Evolutionary conservation across 2,888 invertebrate species (phyloP).

Genomic region (Cataglyphis rosenhaueri): DNA sequence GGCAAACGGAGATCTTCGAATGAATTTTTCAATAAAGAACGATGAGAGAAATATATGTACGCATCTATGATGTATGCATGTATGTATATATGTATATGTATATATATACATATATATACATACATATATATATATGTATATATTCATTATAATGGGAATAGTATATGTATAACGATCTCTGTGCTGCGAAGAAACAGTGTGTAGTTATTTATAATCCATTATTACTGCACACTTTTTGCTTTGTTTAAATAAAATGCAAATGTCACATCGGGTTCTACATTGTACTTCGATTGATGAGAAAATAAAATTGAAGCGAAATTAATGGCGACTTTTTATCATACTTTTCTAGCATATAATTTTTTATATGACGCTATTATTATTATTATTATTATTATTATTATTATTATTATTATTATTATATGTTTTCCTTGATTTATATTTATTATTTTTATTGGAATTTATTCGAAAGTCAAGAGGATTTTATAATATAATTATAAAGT

Average conservation of each 20-base stretch:
- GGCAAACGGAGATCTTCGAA: conserved; percentile 48
- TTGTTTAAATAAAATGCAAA: conserved; percentile 35
- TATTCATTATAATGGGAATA: neutral
- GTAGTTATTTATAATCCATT: conserved; percentile 40
- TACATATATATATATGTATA: neutral
- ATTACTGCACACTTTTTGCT: conserved; percentile 17
- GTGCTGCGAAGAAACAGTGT: neutral
- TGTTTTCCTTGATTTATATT: neutral
- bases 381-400: neutral
- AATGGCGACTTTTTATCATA: conserved; percentile 3
- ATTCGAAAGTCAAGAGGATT: neutral
- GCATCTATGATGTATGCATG: neutral
- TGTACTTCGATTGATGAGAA: conserved; percentile 7
- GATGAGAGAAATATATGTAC: neutral
- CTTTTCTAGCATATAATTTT: neutral
- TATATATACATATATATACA: too few species aligned
- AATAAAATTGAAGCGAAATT: conserved; percentile 34
- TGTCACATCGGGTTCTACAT: conserved; percentile 12
- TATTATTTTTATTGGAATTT: conserved; percentile 15
- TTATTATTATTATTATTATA: neutral
- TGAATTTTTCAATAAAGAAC: conserved; percentile 42
- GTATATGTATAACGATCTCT: conserved; percentile 13
- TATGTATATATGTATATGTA: too few species aligned
- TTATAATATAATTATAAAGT: neutral
- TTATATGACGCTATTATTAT: neutral